These are phyloP conservation scores for Mustela lutreola DNA, from an alignment of 2,113 vertebrate genomes.

Conservation along the genomic window DNA sequence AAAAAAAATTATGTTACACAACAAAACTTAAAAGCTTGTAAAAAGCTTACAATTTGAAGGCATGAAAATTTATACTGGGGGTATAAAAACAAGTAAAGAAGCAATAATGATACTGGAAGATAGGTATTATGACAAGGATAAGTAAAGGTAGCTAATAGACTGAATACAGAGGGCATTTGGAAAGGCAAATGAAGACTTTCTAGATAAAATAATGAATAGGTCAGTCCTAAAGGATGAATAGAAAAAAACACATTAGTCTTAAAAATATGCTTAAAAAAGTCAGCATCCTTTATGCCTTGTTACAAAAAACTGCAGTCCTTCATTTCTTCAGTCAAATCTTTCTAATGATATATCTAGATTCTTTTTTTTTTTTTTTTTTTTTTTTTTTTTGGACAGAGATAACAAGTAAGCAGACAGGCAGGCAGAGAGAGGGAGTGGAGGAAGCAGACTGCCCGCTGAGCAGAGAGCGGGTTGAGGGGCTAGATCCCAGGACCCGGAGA, in stretches of 20 bases:
- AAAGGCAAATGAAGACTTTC: background rate
- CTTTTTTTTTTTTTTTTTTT: background rate
- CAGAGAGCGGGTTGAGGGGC: too few relatives aligned
- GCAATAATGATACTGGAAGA: background rate
- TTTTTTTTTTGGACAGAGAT: too few relatives aligned
- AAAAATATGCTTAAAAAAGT: background rate
- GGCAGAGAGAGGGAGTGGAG: too few relatives aligned
- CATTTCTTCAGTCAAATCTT: background rate
- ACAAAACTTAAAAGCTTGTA: background rate
- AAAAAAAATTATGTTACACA: background rate
- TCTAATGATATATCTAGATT: background rate
- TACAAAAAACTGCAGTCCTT: background rate
- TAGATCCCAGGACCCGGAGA: too few relatives aligned
- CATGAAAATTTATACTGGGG: background rate
- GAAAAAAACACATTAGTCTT: background rate
- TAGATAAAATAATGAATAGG: background rate
- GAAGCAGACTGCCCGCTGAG: too few relatives aligned
- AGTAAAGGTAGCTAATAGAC: background rate
- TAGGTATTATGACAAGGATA: background rate
- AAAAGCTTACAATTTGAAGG: background rate
- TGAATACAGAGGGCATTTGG: background rate
- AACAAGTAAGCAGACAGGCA: too few relatives aligned
- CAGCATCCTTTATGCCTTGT: background rate
- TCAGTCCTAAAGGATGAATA: background rate
- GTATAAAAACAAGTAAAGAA: background rate